Evolutionary conservation across 2,888 invertebrate genomes (phyloP), one percentile per base, ranked within the genome.

Genomic region (Drosophila kuntzei): DNA sequence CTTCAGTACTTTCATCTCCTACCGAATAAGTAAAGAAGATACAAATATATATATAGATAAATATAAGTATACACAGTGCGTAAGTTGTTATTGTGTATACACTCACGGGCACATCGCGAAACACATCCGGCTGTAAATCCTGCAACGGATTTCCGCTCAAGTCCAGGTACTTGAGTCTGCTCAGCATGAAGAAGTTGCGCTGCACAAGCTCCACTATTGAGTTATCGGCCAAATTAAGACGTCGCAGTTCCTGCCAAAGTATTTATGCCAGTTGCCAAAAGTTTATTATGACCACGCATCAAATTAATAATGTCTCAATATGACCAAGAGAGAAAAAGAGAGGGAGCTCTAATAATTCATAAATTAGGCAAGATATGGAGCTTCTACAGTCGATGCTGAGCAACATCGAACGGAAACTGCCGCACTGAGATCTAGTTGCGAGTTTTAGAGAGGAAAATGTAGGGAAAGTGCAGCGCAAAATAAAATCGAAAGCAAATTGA

Each of bases 51-150:
- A 49, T 12, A 25, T 25, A 25, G 3, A 25, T 5, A 36, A 9
- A n/a, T 7, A 44, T 7, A 53, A 27, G 20, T 14, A 16, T 44
- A 59, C 66, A 49, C 66, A 49, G 49, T 67, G 72, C 68, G 71
- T 75, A 27, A 62, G 57, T 27, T 51, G 43, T 53, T 37, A 32
- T 37, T 55, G 32, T 80, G 49, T 53, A 51, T 70, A 62, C 93
- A 89, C 93, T 93, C 91, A 94, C 94, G 92, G 93, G 93, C 77
- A 94, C 93, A 92, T 96, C 96, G 90, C 95, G 95, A 92, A 96
- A 96, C 49, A 95, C 95, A 92, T 96, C 96, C 9, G 96, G 96
- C 87, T 95, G 95, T 65, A 97, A 93, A 89, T 96, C 95, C 53
- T 93, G 93, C 51, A 97, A 92, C 47, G 95, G 95, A 92, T 97